Percentiles rank a stretch among this genome's conserved stretches.
Conservation (phyloP, 2,797 vertebrate species). For the Serranus cabrilla region DNA sequence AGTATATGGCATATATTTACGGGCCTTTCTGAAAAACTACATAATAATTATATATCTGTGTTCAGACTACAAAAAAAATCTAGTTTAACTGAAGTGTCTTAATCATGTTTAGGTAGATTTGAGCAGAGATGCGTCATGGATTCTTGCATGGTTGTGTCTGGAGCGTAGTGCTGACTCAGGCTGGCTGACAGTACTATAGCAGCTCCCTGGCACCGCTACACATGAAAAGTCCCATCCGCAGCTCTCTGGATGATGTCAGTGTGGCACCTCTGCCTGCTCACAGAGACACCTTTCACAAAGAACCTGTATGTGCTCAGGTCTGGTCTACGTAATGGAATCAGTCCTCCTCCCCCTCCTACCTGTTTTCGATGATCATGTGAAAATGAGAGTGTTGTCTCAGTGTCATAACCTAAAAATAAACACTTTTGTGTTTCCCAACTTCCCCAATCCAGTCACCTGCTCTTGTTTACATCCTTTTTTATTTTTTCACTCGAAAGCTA, state of each 20-base stretch:
- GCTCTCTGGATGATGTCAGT: slow-evolving; percentile 75
- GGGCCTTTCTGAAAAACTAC: not conserved
- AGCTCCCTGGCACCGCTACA: slow-evolving; percentile 66
- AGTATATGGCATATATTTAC: not conserved
- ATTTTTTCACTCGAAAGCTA: slow-evolving; percentile 10
- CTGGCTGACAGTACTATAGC: slow-evolving; percentile 58
- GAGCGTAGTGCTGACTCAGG: slow-evolving; percentile 64
- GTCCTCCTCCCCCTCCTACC: slow-evolving; percentile 49
- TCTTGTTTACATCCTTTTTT: slow-evolving; percentile 59
- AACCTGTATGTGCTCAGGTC: slow-evolving; percentile 44
- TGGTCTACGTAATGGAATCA: slow-evolving; percentile 65
- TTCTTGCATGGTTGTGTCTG: slow-evolving; percentile 63
- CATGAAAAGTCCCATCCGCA: slow-evolving; percentile 71
- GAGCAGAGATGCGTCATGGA: slow-evolving; percentile 32
- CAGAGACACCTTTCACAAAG: slow-evolving; percentile 77
- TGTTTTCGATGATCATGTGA: slow-evolving; percentile 59
- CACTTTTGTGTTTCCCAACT: slow-evolving; percentile 42
- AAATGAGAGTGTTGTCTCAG: slow-evolving; percentile 66
- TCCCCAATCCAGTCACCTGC: slow-evolving; percentile 52
- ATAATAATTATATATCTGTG: not conserved
- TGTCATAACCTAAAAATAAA: slow-evolving; percentile 75
- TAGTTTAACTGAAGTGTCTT: not conserved
- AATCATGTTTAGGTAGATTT: slow-evolving; percentile 6
- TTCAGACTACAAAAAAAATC: not conserved
- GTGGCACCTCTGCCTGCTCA: slow-evolving; percentile 58